These are phyloP conservation scores for Ceriagrion tenellum DNA, from an alignment of 2,888 invertebrate genomes.

Conservation along the genomic window DNA sequence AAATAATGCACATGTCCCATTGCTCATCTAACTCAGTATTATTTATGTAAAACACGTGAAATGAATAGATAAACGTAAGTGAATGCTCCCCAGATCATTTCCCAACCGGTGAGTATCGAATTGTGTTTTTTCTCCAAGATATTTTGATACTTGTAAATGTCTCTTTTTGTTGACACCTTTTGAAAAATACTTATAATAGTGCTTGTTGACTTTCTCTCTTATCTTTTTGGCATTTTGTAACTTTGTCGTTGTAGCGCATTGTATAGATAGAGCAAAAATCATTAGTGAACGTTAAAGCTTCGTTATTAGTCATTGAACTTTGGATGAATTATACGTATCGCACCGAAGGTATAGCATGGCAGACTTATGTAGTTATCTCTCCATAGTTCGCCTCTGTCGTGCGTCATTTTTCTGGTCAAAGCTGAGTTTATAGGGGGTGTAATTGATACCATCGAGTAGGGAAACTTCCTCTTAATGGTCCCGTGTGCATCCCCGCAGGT, in stretches of 20 bases:
- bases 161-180: too few relatives aligned
- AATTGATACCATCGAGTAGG: neutral
- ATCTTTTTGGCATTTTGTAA: neutral
- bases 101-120: too few relatives aligned
- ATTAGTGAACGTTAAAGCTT: neutral
- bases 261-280: neutral
- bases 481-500: neutral
- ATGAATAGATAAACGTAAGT: too few relatives aligned
- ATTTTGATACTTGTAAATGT: too few relatives aligned
- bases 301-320: neutral
- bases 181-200: too few relatives aligned
- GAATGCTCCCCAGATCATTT: too few relatives aligned
- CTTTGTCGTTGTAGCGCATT: neutral
- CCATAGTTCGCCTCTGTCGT: neutral
- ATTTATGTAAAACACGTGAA: too few relatives aligned
- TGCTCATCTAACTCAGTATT: too few relatives aligned
- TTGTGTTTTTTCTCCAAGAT: too few relatives aligned
- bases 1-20: too few relatives aligned
- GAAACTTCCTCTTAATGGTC: neutral
- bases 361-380: neutral
- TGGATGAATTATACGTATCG: neutral
- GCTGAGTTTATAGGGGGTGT: neutral
- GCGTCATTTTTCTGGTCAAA: neutral
- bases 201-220: neutral
- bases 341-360: neutral